A percentile compares a stretch with the other conserved stretches of the same genome.
Conservation (phyloP, 2,113 vertebrate genomes). For the Grallaria varia region DNA sequence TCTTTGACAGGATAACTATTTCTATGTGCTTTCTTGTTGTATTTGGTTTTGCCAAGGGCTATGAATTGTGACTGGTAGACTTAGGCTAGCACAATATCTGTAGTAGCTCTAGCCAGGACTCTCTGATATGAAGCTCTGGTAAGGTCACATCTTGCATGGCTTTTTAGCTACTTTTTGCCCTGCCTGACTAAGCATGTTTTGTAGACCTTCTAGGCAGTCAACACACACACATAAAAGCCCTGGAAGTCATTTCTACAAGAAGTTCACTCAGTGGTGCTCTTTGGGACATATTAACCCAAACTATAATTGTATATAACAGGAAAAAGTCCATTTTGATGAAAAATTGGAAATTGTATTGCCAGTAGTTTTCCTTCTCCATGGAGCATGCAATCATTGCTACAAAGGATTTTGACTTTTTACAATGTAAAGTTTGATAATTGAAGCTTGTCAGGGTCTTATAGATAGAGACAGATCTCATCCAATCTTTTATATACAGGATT, state of each 20-base stretch:
- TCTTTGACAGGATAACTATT: not conserved
- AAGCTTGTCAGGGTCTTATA: slow-evolving; percentile 33
- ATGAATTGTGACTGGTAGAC: not conserved
- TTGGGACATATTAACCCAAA: not conserved
- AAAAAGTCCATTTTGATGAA: not conserved
- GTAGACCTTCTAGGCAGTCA: not conserved
- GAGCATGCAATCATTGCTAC: not conserved
- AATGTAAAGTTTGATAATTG: not conserved
- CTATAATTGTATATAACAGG: not conserved
- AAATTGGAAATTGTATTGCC: not conserved
- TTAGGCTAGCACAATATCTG: not conserved
- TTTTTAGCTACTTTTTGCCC: not conserved
- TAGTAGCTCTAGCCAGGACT: not conserved
- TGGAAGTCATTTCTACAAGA: not conserved
- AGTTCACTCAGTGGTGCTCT: not conserved
- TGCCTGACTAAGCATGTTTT: not conserved
- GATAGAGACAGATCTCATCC: not conserved
- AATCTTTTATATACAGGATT: not conserved
- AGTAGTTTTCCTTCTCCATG: not conserved
- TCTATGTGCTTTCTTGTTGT: accelerated
- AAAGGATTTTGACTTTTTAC: slow-evolving; percentile 8
- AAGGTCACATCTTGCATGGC: not conserved
- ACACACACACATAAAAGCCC: not conserved
- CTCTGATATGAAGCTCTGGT: not conserved
- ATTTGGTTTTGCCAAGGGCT: not conserved